Base-by-base conservation (phyloP, 1,140 invertebrate species). In the Zaprionus gabonicus region DNA sequence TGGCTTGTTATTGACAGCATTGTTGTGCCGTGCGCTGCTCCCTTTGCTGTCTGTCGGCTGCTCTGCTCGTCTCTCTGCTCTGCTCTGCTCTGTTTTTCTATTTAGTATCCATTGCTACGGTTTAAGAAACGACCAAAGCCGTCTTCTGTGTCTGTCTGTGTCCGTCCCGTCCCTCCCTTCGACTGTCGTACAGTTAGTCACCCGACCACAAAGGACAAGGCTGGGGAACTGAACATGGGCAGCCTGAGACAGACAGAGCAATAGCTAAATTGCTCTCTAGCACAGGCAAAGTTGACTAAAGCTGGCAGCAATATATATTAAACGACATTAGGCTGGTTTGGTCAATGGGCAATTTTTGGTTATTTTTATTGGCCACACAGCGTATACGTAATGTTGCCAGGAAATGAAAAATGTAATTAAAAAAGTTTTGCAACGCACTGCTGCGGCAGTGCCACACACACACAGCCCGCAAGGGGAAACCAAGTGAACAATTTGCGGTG, bases 351-450 rank as follows among this genome's bases (percentile, higher is more conserved):
- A 84, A 78, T 83, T 78, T 87, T 84, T 71, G 84, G 85, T 78
- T 69, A 87, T 72, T 81, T 87, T 88, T 88, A 87, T 87, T 88
- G 84, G 62, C 78, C 63, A 36, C 15, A 28, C 25, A 81, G 84
- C 84, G 84, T 87, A 81, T 88, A 84, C 74, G 81, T 88, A 88
- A 88, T 88, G 74, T 65, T 74, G 41, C 57, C 81, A 87, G 84
- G 85, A 88, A 90, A 88, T 88, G 84, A 87, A 87, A 87, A 87
- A 84, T 90, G 85, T 87, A 87, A 87, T 87, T 87, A 87, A 87
- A 88, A 87, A 87, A 87, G 81, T 87, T 87, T 87, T 66, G 17
- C 58, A n/a, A 46, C 41, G n/a, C 41, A 17, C 41, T n/a, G 7
- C 2, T n/a, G 41, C 41, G 10, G 28, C 15, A 23, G 23, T 23